Evolutionary conservation across 1,140 invertebrate genomes (phyloP), one percentile per base, ranked within the genome.

Genomic region (Andricus grossulariae): DNA sequence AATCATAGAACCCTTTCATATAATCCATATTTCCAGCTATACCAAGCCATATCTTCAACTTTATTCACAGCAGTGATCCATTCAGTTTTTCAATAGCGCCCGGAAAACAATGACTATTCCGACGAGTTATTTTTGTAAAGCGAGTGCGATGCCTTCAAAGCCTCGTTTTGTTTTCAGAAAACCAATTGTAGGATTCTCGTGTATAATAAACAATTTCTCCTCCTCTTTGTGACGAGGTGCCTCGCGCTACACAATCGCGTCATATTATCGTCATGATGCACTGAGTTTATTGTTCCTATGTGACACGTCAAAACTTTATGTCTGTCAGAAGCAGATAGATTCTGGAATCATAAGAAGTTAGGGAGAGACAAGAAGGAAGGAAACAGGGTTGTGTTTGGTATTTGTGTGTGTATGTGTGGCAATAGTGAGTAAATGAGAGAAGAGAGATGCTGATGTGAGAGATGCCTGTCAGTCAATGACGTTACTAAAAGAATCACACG

Each of bases 301-400:
- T 75, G 77, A 75, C 75, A 76, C 76, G 74, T 78, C 72, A 77
- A 78, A 81, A 83, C 72, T 83, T 80, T 78, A 45, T 66, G 39
- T 72, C 66, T 66, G 71, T 25, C 73, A 73, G 45, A 54, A 50
- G 51, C 15, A 74, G 25, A 76, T 78, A 71, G 55, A 57, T 49
- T 71, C 70, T 39, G 71, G 15, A 73, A 73, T 50, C 45, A 25
- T 13, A 74, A 73, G 8, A 71, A 80, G 72, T 77, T 51, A 74
- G 55, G 52, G 71, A 73, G 73, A 78, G 71, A 60, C 54, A 45
- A 45, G 50, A 76, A 71, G 52, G 60, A 21, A 55, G n/a, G 73
- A 49, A 3, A 50, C 3, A 25, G 21, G 45, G 11, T 21, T 16
- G 13, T 12, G 10, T 18, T 72, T 21, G 52, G 55, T 50, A 80